Conservation (phyloP, 2,797 vertebrate species). For the Danio tinwini region DNA sequence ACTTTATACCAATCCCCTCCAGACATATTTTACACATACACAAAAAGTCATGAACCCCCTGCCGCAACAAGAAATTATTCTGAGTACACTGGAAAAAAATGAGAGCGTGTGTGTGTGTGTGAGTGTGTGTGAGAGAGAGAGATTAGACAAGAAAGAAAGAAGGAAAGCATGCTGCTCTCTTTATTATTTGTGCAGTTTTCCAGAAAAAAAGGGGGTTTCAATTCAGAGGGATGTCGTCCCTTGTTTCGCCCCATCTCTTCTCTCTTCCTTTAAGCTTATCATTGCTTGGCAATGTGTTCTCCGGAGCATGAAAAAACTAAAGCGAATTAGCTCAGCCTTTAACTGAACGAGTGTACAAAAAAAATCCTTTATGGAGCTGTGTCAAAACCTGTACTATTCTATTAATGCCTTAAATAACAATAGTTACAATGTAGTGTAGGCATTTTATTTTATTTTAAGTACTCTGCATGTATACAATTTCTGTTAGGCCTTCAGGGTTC, state of each 20-base stretch:
- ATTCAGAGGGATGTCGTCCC: conserved; percentile 90
- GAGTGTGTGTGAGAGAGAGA: conserved; percentile 34
- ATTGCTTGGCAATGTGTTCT: conserved; percentile 95
- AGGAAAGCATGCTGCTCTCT: conserved; percentile 83
- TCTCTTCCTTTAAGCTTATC: conserved; percentile 89
- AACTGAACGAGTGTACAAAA: conserved; percentile 93
- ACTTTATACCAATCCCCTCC: conserved; percentile 99
- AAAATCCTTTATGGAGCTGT: conserved; percentile 91
- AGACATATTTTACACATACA: conserved; percentile 96
- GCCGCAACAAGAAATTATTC: conserved; percentile 95
- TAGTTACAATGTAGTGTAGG: conserved; percentile 54
- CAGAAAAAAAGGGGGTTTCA: conserved; percentile 86
- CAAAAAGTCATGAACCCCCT: conserved; percentile 86
- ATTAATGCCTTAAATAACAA: conserved; percentile 63
- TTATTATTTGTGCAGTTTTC: conserved; percentile 97
- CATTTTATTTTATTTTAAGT: no score
- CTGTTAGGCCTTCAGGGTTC: background rate
- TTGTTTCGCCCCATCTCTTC: conserved; percentile 80
- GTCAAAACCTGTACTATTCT: conserved; percentile 80
- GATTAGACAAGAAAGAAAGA: conserved; percentile 43
- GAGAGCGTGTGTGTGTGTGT: background rate
- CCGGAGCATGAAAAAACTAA: conserved; percentile 96
- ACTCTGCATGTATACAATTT: conserved; percentile 13
- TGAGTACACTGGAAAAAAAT: conserved; percentile 86
- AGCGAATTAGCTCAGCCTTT: conserved; percentile 99